Percentiles rank a stretch among this genome's conserved stretches.
These are phyloP conservation scores for Melanchra persicariae DNA, from an alignment of 2,888 invertebrate genomes.

Conservation along the genomic window DNA sequence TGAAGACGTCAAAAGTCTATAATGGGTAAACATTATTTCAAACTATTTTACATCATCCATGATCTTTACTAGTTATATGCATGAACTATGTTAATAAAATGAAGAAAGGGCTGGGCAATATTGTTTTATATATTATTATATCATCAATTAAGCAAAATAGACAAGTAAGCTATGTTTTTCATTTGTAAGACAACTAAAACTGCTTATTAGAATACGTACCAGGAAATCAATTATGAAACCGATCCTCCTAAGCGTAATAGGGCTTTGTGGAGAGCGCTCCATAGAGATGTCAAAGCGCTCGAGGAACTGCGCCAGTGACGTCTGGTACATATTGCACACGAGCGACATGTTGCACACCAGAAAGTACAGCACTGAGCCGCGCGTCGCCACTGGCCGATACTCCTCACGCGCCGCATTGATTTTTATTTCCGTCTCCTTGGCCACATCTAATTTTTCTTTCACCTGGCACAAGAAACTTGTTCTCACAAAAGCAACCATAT, in stretches of 20 bases:
- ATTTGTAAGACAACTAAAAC: constrained; percentile 86
- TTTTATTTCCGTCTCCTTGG: constrained; percentile 95
- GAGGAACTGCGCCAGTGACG: constrained; percentile 95
- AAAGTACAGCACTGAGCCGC: constrained; percentile 97
- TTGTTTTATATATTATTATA: no score
- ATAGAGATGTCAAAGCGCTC: constrained; percentile 96
- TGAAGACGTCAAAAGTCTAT: constrained; percentile 94
- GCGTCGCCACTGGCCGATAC: constrained; percentile 95
- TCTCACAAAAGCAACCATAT: not conserved
- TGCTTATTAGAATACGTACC: not conserved
- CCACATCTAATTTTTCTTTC: constrained; percentile 94
- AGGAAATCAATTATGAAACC: constrained; percentile 93
- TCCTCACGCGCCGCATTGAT: constrained; percentile 96
- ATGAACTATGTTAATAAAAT: not conserved
- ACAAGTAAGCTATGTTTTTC: constrained; percentile 92
- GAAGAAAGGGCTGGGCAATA: no score
- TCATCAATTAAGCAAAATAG: constrained; percentile 78
- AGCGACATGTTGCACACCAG: constrained; percentile 96
- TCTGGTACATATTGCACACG: constrained; percentile 98
- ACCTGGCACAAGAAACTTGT: constrained; percentile 83
- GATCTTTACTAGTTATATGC: not conserved
- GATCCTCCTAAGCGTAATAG: constrained; percentile 92
- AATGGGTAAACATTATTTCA: not conserved
- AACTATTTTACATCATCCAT: not conserved
- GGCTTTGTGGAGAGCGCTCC: constrained; percentile 92